phyloP scores from a whole-genome alignment of 2,888 invertebrate genomes.

The Ennomos erosarius region DNA sequence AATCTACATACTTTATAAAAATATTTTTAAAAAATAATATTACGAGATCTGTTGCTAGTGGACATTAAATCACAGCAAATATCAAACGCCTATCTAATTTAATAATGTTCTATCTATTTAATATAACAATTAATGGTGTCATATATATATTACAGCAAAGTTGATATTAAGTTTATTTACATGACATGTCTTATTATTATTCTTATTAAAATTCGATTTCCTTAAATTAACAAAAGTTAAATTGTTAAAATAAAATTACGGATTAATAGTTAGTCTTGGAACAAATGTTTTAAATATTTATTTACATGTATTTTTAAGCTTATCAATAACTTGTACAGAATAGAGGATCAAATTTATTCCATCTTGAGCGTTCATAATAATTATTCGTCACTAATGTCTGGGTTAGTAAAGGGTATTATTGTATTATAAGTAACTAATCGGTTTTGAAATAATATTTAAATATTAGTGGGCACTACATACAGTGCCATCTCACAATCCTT shows the following conservation, averaged over 20 bases:
- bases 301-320: too few species aligned
- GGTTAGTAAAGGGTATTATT: too few species aligned
- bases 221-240: conserved; percentile 4
- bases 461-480: too few species aligned
- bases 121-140: conserved; percentile 60
- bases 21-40: conserved; percentile 58
- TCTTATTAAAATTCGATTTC: conserved; percentile 18
- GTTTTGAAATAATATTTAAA: too few species aligned
- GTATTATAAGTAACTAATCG: too few species aligned
- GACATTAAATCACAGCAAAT: conserved; percentile 75
- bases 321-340: too few species aligned
- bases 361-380: too few species aligned
- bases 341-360: too few species aligned
- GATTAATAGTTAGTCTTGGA: too few species aligned
- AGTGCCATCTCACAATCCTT: too few species aligned
- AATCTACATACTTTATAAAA: conserved; percentile 66
- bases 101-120: conserved; percentile 46
- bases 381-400: too few species aligned
- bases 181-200: conserved; percentile 17
- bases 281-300: too few species aligned
- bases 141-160: conserved; percentile 51
- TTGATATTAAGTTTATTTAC: conserved; percentile 29
- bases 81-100: conserved; percentile 64
- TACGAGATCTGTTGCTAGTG: conserved; percentile 43
- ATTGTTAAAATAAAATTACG: background rate